phyloP scores from a whole-genome alignment of 2,888 invertebrate species.

The Sericinus montela region DNA sequence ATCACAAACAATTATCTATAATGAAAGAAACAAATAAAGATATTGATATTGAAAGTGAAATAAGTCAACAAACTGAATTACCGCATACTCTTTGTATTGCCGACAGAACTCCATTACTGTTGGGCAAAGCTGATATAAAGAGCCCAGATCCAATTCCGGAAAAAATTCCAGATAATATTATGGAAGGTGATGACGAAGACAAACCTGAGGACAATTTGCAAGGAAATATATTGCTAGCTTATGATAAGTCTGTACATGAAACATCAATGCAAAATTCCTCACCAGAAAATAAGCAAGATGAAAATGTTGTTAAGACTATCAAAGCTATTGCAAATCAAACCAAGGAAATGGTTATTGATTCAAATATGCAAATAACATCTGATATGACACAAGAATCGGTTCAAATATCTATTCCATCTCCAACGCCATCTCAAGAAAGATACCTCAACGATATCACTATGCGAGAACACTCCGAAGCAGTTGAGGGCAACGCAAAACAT shows the following conservation, averaged over 20 bases:
- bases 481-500: slow-evolving; percentile 75
- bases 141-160: slow-evolving; percentile 73
- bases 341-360: slow-evolving; percentile 76
- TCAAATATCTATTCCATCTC: slow-evolving; percentile 83
- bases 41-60: slow-evolving; percentile 72
- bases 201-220: slow-evolving; percentile 62
- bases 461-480: slow-evolving; percentile 76
- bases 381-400: slow-evolving; percentile 82
- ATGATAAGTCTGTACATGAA: slow-evolving; percentile 36
- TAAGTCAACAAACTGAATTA: slow-evolving; percentile 71
- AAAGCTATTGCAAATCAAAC: slow-evolving; percentile 78
- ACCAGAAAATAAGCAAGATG: slow-evolving; percentile 44
- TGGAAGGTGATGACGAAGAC: slow-evolving; percentile 70
- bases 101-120: slow-evolving; percentile 60
- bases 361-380: slow-evolving; percentile 76
- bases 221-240: slow-evolving; percentile 53
- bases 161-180: slow-evolving; percentile 73
- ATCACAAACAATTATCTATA: slow-evolving; percentile 39
- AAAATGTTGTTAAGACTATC: slow-evolving; percentile 72
- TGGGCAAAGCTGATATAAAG: slow-evolving; percentile 71
- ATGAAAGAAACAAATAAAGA: slow-evolving; percentile 54
- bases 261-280: slow-evolving; percentile 36
- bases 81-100: slow-evolving; percentile 61
- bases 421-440: slow-evolving; percentile 82
- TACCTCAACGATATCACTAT: slow-evolving; percentile 81